Conservation (phyloP, 2,113 vertebrate species). For the Ochotona curzoniae region DNA sequence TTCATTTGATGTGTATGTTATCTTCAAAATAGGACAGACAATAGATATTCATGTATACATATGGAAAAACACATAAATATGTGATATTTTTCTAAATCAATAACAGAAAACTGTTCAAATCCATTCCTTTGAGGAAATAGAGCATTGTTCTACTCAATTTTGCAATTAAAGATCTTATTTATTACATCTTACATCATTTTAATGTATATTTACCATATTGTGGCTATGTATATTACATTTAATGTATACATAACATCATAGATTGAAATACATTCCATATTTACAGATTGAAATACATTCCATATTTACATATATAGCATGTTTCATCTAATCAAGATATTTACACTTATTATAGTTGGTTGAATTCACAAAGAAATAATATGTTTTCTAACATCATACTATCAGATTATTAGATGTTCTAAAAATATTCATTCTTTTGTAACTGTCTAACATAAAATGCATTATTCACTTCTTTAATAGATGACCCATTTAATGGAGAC, state of each 20-base stretch:
- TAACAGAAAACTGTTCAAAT: not conserved
- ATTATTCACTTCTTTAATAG: not conserved
- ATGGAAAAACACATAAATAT: not conserved
- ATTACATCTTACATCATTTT: not conserved
- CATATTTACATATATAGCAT: not conserved
- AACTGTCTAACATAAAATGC: not conserved
- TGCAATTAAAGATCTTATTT: not conserved
- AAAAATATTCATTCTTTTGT: not conserved
- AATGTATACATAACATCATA: no score
- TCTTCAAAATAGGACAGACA: not conserved
- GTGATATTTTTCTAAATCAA: not conserved
- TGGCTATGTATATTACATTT: no score
- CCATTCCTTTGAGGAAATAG: not conserved
- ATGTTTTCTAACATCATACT: not conserved
- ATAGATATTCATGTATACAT: not conserved
- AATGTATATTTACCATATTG: not conserved
- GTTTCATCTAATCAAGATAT: not conserved
- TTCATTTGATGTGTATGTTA: not conserved
- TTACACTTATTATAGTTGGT: not conserved
- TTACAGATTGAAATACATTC: not conserved
- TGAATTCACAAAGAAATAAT: not conserved
- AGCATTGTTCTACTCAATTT: not conserved
- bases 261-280: no score
- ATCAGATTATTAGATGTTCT: not conserved
- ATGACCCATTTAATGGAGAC: not conserved